Evolutionary conservation across 2,888 invertebrate genomes (phyloP).

Genomic region (Xestia xanthographa): DNA sequence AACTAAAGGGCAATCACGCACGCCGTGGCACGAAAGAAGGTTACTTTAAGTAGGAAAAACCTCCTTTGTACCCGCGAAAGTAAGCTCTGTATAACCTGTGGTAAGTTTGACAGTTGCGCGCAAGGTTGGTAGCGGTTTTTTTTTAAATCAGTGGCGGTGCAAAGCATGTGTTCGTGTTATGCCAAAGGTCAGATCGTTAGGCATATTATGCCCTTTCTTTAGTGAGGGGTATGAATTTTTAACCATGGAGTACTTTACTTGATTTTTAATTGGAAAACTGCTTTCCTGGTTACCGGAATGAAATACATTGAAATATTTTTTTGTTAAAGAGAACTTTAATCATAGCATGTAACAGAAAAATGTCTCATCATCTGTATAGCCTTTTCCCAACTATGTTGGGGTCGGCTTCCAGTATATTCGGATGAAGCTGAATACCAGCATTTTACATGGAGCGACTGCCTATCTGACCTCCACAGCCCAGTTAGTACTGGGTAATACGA

Average conservation of each 20-base stretch:
- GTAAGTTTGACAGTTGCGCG: conserved; percentile 63
- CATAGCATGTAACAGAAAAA: background rate
- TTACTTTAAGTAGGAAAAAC: conserved; percentile 68
- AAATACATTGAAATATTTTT: conserved; percentile 10
- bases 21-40: conserved; percentile 72
- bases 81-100: conserved; percentile 52
- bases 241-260: conserved; percentile 43
- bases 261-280: conserved; percentile 47
- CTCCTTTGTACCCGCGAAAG: conserved; percentile 54
- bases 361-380: background rate
- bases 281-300: conserved; percentile 30
- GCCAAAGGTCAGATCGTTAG: conserved; percentile 81
- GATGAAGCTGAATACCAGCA: no score
- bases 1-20: conserved; percentile 81
- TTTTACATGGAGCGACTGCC: no score
- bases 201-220: conserved; percentile 69
- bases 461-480: no score
- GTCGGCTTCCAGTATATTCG: no score
- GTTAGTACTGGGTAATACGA: no score
- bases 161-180: conserved; percentile 80
- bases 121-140: conserved; percentile 63
- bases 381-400: no score
- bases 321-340: background rate
- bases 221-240: conserved; percentile 61
- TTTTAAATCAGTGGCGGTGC: conserved; percentile 69